Evolutionary conservation across 2,888 invertebrate species (phyloP), one percentile per base, ranked within the genome.

Genomic region (Mellilla xanthometata): DNA sequence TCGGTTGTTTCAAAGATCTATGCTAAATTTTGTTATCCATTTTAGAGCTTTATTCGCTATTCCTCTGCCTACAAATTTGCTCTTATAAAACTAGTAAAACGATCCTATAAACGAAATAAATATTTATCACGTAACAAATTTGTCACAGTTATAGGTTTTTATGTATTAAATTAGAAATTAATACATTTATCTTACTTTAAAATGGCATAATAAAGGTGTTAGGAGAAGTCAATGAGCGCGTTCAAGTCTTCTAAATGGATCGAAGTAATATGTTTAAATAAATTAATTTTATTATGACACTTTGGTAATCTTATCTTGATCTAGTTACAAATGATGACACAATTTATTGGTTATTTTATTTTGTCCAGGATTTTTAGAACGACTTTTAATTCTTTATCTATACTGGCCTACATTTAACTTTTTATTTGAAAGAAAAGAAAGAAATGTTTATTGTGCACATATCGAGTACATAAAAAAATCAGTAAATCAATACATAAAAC

Each of bases 181-280:
- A 11, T 19, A 33, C 19, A 19, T 36, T 19, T 31, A 26, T 31
- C 36, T 30, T 29, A 26, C 35, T 27, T n/a, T 5, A 28, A 11
- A 28, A 27, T 27, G 10, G 27, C 28, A 19, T 27, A 33, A 15
- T 39, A 39, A 32, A 28, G 13, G 8, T 33, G 7, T 34, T 23
- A 28, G 1, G 15, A 22, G 23, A 38, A 47, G 4, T 7, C 7
- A 38, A 24, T 19, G 32, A 5, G 56, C 67, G 69, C 81, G 81
- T 81, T 81, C 70, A 80, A 72, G 75, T 81, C 81, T 78, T 80
- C 78, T 75, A 59, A 72, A 81, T 66, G 61, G 65, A 60, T 58
- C 64, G 58, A 55, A 11, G n/a, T 19, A 15, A 15, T 2, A 12
- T 22, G 1, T 3, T 27, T 0, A 15, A 7, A 35, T 36, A 22